Conservation (phyloP, 2,888 invertebrate genomes). For the Allophyes oxyacanthae region DNA sequence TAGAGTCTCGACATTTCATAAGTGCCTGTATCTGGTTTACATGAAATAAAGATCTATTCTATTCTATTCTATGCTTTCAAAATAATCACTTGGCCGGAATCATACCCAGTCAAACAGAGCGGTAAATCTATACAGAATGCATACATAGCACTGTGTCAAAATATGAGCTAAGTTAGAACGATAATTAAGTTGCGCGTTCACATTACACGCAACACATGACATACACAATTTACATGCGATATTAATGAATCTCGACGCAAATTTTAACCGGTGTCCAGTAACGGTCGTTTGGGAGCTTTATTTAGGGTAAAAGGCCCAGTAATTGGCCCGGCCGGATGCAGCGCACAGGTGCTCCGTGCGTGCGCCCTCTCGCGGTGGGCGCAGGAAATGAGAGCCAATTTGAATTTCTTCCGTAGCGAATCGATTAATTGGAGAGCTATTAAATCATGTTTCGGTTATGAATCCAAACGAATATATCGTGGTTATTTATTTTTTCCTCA, state of each 20-base stretch:
- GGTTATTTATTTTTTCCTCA: constrained; percentile 47
- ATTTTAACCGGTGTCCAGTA: constrained; percentile 73
- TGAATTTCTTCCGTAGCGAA: constrained; percentile 82
- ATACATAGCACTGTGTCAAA: constrained; percentile 12
- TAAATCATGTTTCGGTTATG: constrained; percentile 61
- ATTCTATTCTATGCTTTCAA: no score
- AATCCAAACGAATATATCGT: constrained; percentile 41
- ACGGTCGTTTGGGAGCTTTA: constrained; percentile 76
- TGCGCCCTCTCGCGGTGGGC: constrained; percentile 77
- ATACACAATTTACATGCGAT: constrained; percentile 55
- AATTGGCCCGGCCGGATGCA: constrained; percentile 84
- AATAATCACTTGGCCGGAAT: no score
- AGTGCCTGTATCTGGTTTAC: no score
- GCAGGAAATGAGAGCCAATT: constrained; percentile 84
- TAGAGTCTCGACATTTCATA: no score
- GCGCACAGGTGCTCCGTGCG: constrained; percentile 81
- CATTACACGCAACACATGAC: constrained; percentile 50
- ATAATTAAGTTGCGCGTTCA: constrained; percentile 50
- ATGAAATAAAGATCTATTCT: no score
- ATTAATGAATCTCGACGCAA: constrained; percentile 71
- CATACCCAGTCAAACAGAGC: no score
- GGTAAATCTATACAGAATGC: no score
- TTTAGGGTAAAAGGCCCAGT: constrained; percentile 80
- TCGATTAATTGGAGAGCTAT: constrained; percentile 78
- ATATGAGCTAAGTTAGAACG: constrained; percentile 37